Base-by-base conservation (phyloP, 2,797 vertebrate genomes). In the Coccyzus lansbergi region DNA sequence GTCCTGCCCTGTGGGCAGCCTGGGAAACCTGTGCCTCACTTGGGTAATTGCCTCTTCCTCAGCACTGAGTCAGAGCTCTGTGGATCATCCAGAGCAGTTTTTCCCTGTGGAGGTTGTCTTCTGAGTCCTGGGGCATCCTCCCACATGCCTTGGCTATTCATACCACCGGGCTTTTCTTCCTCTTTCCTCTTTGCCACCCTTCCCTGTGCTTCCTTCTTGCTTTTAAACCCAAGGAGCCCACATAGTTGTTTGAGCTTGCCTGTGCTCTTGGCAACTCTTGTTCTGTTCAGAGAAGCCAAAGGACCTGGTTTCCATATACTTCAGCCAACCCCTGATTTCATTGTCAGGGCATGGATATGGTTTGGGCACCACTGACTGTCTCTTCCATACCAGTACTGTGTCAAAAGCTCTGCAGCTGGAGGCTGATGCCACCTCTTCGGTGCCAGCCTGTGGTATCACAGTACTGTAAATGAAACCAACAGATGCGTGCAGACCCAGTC, bases 1-100 rank as follows among this genome's bases (percentile, higher is more conserved):
- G 90, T 55, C 76, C 58, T 95, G 86, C 92, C 80, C 81, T 72
- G 69, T 58, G 80, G 83, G 80, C 64, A 85, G 68, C 48, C 64
- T 34, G 78, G 12, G 77, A 68, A 90, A 64, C n/a, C 11, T 34
- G 49, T 49, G 44, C 49, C 52, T 92, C 4, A 5, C 60, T 26
- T 16, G 44, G n/a, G 14, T 83, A 40, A 42, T 89, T 86, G 60
- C 65, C 2, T 64, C n/a, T 38, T 34, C 33, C 69, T 75, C 65
- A 56, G 77, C 4, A 3, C 75, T 65, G 63, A 83, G 34, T 82
- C 88, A 75, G 80, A 60, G 76, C 56, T 87, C 59, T 2, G 0
- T 13, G 44, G 34, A 76, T 51, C 25, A n/a, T 22, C 44, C 52
- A 34, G 48, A 44, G 71, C 36, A 29, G 19, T 34, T 60, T 49